These are phyloP conservation scores for Ursus arctos DNA, from an alignment of 2,113 vertebrate genomes.

Conservation along the genomic window DNA sequence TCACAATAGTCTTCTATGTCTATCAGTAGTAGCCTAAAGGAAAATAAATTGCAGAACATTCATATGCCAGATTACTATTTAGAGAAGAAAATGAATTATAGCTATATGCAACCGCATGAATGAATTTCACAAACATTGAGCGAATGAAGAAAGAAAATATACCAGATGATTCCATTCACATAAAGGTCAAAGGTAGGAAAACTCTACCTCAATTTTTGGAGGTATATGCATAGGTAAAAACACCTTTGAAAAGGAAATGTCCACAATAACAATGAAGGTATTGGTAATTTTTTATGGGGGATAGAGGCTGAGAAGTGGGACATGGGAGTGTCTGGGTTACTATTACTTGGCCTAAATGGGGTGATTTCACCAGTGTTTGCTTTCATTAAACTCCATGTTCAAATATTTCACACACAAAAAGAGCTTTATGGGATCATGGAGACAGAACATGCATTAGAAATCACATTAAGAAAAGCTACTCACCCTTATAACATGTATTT, in stretches of 20 bases:
- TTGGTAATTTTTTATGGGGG: neutral
- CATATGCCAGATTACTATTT: neutral
- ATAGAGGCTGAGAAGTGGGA: neutral
- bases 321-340: neutral
- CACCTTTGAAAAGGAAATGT: neutral
- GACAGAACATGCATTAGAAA: neutral
- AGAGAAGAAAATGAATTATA: neutral
- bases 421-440: neutral
- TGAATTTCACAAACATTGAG: neutral
- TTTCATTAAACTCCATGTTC: conserved; percentile 10
- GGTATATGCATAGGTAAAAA: neutral
- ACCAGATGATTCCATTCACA: neutral
- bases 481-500: neutral
- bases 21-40: neutral
- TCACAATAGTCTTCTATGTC: neutral
- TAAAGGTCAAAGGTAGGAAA: neutral
- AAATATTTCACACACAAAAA: neutral
- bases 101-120: neutral
- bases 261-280: neutral
- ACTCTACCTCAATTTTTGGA: neutral
- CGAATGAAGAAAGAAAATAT: neutral
- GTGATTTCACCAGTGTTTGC: neutral
- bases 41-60: neutral
- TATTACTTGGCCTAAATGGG: neutral
- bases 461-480: neutral